A percentile compares a stretch with the other conserved stretches of the same genome.
Evolutionary conservation across 2,113 vertebrate species (phyloP).

Genomic region (Sinocyclocheilus maitianheensis): DNA sequence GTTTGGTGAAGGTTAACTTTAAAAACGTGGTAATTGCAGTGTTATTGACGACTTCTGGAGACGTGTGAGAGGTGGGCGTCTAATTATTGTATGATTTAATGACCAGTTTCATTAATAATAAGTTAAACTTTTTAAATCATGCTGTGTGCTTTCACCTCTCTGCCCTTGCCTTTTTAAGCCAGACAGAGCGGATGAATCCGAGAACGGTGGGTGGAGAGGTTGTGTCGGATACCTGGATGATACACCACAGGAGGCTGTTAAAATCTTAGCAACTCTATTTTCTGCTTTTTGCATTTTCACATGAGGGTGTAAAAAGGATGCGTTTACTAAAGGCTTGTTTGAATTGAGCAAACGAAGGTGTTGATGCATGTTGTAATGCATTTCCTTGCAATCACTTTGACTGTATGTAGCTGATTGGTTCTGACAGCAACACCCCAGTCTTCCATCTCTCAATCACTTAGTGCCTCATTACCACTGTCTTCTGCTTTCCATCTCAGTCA

Average conservation of each 20-base stretch:
- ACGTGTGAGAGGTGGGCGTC: constrained; percentile 57
- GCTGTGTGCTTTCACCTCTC: constrained; percentile 48
- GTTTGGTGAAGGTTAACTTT: constrained; percentile 61
- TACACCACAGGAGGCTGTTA: not conserved
- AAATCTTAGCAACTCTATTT: not conserved
- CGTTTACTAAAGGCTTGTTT: constrained; percentile 3
- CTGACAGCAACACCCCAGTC: constrained; percentile 47
- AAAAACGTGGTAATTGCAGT: constrained; percentile 52
- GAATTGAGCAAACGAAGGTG: constrained; percentile 51
- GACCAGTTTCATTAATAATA: constrained; percentile 54
- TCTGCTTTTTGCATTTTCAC: not conserved
- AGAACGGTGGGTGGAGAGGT: constrained; percentile 39
- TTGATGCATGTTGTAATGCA: constrained; percentile 50
- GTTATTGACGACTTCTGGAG: constrained; percentile 55
- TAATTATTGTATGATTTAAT: constrained; percentile 62
- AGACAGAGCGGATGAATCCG: constrained; percentile 33
- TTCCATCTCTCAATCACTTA: constrained; percentile 50
- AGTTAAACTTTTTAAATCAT: constrained; percentile 57
- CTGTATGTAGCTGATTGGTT: constrained; percentile 54
- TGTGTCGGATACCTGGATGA: not conserved
- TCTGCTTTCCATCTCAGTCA: constrained; percentile 9
- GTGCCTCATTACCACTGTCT: constrained; percentile 20
- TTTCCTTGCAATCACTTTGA: constrained; percentile 56
- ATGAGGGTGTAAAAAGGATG: not conserved
- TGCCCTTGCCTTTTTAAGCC: constrained; percentile 40